phyloP scores from a whole-genome alignment of 2,113 vertebrate genomes.

The Lonchura striata region DNA sequence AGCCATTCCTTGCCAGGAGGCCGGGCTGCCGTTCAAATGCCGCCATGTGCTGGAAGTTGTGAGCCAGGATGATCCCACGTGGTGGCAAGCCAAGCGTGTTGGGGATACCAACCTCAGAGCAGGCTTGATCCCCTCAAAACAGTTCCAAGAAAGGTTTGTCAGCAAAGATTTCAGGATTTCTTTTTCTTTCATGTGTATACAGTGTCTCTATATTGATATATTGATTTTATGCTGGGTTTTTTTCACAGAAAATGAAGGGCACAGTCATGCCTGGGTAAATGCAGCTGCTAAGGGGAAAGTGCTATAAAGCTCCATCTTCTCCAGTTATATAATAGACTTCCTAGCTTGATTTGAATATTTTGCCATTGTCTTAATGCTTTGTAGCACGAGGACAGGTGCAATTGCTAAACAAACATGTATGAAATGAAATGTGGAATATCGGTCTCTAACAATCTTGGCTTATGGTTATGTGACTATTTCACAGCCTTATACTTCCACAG shows the following conservation, averaged over 20 bases:
- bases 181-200: neutral
- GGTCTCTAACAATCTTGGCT: neutral
- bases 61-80: constrained; percentile 89
- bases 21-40: constrained; percentile 87
- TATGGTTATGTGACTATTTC: neutral
- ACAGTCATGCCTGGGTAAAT: neutral
- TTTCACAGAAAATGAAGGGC: neutral
- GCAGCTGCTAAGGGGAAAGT: neutral
- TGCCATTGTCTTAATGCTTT: neutral
- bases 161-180: neutral
- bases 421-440: neutral
- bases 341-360: neutral
- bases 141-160: constrained; percentile 93
- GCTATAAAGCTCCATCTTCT: neutral
- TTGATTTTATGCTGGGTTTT: neutral
- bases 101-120: constrained; percentile 91
- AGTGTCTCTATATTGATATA: neutral
- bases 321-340: neutral
- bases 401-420: neutral
- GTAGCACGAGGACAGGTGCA: neutral
- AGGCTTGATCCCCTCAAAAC: constrained; percentile 89
- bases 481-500: neutral
- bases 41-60: constrained; percentile 92
- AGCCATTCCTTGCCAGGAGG: constrained; percentile 94
- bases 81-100: constrained; percentile 95